Base-by-base conservation (phyloP, 2,113 vertebrate species). In the Amphiprion percula region DNA sequence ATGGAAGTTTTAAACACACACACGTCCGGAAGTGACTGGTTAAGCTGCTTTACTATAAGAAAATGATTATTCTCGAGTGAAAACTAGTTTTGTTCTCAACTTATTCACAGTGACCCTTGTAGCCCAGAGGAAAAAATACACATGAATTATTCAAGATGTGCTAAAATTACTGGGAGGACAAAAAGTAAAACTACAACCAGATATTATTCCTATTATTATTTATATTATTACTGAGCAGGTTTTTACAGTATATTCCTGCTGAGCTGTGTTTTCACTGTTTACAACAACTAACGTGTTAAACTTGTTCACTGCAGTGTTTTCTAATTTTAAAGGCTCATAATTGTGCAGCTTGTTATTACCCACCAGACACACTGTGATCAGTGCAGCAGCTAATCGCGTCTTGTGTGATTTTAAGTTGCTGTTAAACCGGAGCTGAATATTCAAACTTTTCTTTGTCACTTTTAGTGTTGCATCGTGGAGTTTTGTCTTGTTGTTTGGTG, bases 271-370 rank as follows among this genome's bases (percentile, higher is more conserved):
- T 66, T 24, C 70, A 75, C 53, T 14, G 12, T 47, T 58, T 28
- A 44, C 53, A 53, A 73, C 39, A 58, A 73, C 74, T 81, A 80
- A 73, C 28, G 33, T 58, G 67, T 72, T 47, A 44, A 79, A 87
- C 77, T 56, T 54, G 26, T 72, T 77, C 52, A 74, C 68, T 79
- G 39, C 46, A 5, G 49, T 23, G 87, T 80, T 88, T 69, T 39
- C 50, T 59, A 0, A 21, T 85, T 84, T 92, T 75, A 82, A 86
- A 88, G 79, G 55, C 73, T 82, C 74, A 50, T 83, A 76, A 80
- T 63, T 73, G 63, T 61, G 72, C 76, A 46, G 65, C 56, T 26
- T 56, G 68, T 81, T 65, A 56, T 81, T 69, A 69, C 46, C 52
- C 47, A 49, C 15, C 49, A 33, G 28, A 23, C 70, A 66, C 49